These are phyloP conservation scores for Hedychridium roseum DNA, from an alignment of 2,888 invertebrate genomes.

Conservation along the genomic window DNA sequence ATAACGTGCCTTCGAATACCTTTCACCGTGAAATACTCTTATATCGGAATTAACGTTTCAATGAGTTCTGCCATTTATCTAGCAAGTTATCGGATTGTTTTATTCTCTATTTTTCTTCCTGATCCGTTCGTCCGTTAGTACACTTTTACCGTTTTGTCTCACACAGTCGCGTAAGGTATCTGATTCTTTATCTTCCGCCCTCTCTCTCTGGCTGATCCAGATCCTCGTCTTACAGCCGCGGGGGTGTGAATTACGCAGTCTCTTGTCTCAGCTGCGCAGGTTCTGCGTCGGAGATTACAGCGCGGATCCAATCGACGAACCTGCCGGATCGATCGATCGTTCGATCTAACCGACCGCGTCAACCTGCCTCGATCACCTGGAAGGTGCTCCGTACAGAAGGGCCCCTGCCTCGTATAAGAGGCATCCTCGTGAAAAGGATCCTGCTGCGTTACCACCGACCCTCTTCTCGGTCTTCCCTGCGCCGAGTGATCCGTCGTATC, in stretches of 20 bases:
- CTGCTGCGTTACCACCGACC: constrained; percentile 6
- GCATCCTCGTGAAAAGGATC: constrained; percentile 11
- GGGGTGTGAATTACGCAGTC: constrained; percentile 29
- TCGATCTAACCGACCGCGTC: constrained; percentile 24
- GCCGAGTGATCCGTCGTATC: constrained; percentile 1
- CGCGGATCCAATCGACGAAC: constrained; percentile 14
- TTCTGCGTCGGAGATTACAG: constrained; percentile 32
- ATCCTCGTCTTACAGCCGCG: constrained; percentile 9
- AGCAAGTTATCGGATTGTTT: too few relatives aligned
- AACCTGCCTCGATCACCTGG: constrained; percentile 19
- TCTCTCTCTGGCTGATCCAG: background rate
- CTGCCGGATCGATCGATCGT: constrained; percentile 19
- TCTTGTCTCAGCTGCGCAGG: constrained; percentile 8
- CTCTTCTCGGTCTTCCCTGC: background rate
- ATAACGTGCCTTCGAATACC: too few relatives aligned
- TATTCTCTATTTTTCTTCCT: too few relatives aligned
- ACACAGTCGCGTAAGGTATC: too few relatives aligned
- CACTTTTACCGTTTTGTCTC: constrained; percentile 16
- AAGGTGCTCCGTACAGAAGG: constrained; percentile 13
- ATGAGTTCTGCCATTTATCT: too few relatives aligned
- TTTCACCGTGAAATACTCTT: background rate
- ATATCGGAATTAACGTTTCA: too few relatives aligned
- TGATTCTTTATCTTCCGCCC: too few relatives aligned
- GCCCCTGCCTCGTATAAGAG: constrained; percentile 14
- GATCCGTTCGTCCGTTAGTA: constrained; percentile 2